Evolutionary conservation across 1,140 invertebrate genomes (phyloP), one percentile per base, ranked within the genome.

Genomic region (Eubasilissa regina): DNA sequence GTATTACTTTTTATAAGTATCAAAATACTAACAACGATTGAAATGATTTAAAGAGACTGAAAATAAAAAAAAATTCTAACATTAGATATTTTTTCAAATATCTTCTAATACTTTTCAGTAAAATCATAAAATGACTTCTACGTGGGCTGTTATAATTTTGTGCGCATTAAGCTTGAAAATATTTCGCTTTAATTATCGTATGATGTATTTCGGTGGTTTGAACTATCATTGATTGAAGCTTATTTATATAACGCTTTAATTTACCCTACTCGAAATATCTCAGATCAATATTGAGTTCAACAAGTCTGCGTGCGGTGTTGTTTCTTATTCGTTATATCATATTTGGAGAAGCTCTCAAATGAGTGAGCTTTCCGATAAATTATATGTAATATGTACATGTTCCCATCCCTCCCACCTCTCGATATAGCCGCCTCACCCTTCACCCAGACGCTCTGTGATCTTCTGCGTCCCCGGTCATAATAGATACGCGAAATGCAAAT

Each of bases 271-370:
- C 0, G 35, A 64, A 64, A 25, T 25, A 64, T 43, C 11, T n/a
- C 60, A 64, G 25, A 64, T 64, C 60, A 64, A 64, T 64, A 64
- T 64, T 44, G 35, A 13, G 15, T 21, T 64, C 60, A 64, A 64
- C 60, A 64, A 64, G 60, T 64, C 60, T 43, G 19, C 19, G 58
- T 8, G 25, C 13, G 60, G 35, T 35, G n/a, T 4, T 3, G 1
- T 11, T 35, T 13, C 19, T n/a, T 15, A 13, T n/a, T 13, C 3
- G n/a, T 35, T n/a, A 25, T 43, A 35, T 35, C 13, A 64, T 17
- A 21, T 21, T 19, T 60, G 11, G 60, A 62, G 21, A 35, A 35
- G 60, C 19, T 64, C 35, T 10, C 11, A 43, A 0, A 35, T 64
- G 10, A 64, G 13, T 12, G 11, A 64, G 60, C 19, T 43, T 25